Base-by-base conservation (phyloP, 35 echinoderm and acorn worm species). In the Eucidaris tribuloides region DNA sequence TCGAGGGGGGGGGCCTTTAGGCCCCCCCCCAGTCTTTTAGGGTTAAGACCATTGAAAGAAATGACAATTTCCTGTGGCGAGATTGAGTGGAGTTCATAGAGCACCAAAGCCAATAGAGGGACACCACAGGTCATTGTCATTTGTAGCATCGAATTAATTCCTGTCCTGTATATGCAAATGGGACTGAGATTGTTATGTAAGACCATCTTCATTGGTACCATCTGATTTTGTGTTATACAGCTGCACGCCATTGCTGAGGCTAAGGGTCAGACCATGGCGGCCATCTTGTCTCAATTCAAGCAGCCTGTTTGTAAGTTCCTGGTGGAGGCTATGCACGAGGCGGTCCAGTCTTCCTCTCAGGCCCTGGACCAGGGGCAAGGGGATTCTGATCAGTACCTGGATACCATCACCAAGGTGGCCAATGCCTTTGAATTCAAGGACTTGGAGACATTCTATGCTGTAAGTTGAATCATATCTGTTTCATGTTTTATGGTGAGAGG, bases 301-400 rank as follows among this genome's bases (percentile, higher is more conserved):
- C 82, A 92, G 61, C 91, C 86, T 3, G 86, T 99, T 37, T 99
- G 86, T 81, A 89, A 90, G 83, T 99, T 99, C 74, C 33, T 93
- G 4, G 84, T 99, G 32, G 96, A 99, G 30, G 76, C 78, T 4
- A 54, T 99, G 83, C 86, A 99, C 38, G 87, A 90, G 14, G 83
- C 84, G 1, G 79, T 83, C 32, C 72, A 86, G 59, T 42, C 36
- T 13, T 44, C 36, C 0, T 42, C 58, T 9, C 40, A 58, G 36
- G 41, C 28, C 79, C 54, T 42, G 80, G 23, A 45, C 17, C 56
- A 83, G 60, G 44, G 20, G 37, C 43, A 78, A 23, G 31, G 77
- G 54, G 64, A 42, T 33, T 28, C 56, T 71, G 40, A 78, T 54
- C 60, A 58, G 35, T 48, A 66, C 32, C 72, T 81, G 40, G 82